Evolutionary conservation across 2,888 invertebrate species (phyloP).

Genomic region (Sphaerophoria taeniata): DNA sequence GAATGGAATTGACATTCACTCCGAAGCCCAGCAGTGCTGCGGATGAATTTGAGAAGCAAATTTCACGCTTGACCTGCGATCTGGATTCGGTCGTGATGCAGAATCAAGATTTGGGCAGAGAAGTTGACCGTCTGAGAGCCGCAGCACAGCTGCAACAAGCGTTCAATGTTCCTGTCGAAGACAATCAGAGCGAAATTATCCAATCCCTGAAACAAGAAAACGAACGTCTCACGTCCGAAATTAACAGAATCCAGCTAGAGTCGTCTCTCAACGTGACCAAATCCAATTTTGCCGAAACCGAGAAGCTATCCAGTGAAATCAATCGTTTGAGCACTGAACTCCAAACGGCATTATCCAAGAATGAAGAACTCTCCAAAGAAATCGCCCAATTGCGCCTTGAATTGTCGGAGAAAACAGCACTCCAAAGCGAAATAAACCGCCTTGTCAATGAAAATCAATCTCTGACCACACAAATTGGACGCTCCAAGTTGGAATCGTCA

Average conservation of each 20-base stretch:
- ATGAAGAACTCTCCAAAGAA: conserved; percentile 56
- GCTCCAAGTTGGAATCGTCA: conserved; percentile 36
- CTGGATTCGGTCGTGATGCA: conserved; percentile 60
- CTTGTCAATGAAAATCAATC: conserved; percentile 38
- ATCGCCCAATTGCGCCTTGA: conserved; percentile 27
- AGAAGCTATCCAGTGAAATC: conserved; percentile 43
- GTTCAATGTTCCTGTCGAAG: conserved; percentile 7
- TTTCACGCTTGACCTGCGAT: conserved; percentile 27
- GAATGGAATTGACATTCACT: conserved; percentile 54
- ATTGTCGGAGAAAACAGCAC: conserved; percentile 1
- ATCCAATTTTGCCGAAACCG: conserved; percentile 9
- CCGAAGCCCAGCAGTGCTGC: conserved; percentile 25
- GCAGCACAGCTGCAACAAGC: conserved; percentile 39
- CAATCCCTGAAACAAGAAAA: conserved; percentile 78
- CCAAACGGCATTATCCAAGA: conserved; percentile 63
- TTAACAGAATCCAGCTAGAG: conserved; percentile 31
- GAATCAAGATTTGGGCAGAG: conserved; percentile 59
- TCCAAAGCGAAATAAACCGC: conserved; percentile 35
- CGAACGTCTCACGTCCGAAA: conserved; percentile 72
- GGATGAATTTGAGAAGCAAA: conserved; percentile 30
- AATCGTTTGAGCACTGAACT: conserved; percentile 60
- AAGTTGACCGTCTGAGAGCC: conserved; percentile 43
- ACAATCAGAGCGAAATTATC: neutral
- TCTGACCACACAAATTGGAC: conserved; percentile 24
- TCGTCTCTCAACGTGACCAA: conserved; percentile 20